Base-by-base conservation (phyloP, 2,888 invertebrate species). In the Lobophora halterata region DNA sequence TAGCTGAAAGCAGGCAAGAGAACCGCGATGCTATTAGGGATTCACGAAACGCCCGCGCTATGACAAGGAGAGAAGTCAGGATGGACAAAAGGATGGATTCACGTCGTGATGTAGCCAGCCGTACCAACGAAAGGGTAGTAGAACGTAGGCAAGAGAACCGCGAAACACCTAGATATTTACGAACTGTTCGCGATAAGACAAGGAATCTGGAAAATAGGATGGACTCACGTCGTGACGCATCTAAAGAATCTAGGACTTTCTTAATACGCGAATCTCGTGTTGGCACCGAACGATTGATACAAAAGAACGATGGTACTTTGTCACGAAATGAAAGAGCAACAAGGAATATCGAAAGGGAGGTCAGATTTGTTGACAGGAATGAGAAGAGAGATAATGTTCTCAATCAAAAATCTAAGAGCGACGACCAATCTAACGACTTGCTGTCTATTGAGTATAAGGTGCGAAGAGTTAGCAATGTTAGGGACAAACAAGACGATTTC, bases 401-500 rank as follows among this genome's bases (percentile, higher is more conserved):
- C 1, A n/a, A n/a, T n/a, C 44, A 23, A 9, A 42, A 32, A 19
- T 29, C 31, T 6, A 40, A 12, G 12, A 28, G n/a, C 7, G 46
- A 12, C 29, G 25, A 21, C 3, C 17, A 21, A 26, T 10, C n/a
- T 9, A 30, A 30, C 9, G 20, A 21, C 13, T 23, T 36, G 9
- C n/a, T n/a, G n/a, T 35, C 16, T 5, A 24, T 34, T 31, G 38
- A 41, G 12, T 14, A 40, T 35, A 11, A 25, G 13, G 12, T 31
- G 5, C 14, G 13, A 6, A 20, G 1, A 19, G 6, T 14, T 5
- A 20, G 35, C 7, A 11, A 5, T 3, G 31, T 17, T 17, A 17
- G 32, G 5, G 21, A 18, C 5, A 46, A 55, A 20, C 56, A 42
- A 5, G 50, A 55, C 16, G 55, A 54, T n/a, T 27, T 29, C 7